Conservation (phyloP, 2,797 vertebrate genomes). For the Lacerta agilis region DNA sequence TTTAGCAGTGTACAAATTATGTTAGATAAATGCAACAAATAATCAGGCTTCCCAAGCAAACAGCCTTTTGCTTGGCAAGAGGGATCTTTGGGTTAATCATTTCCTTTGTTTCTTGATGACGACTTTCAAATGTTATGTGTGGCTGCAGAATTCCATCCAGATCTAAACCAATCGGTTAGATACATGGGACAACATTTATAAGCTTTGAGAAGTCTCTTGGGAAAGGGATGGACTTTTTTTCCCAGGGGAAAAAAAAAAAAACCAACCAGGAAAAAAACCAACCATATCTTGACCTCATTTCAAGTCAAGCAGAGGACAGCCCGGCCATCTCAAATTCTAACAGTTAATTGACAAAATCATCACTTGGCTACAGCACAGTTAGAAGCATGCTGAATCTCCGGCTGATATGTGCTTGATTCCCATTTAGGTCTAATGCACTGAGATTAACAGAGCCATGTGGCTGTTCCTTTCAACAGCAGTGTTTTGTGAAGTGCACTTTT, state of each 20-base stretch:
- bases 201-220: neutral
- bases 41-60: neutral
- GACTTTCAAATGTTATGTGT: neutral
- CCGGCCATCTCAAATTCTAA: neutral
- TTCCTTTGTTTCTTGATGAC: neutral
- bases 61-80: neutral
- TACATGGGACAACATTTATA: neutral
- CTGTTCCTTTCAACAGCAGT: neutral
- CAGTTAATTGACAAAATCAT: neutral
- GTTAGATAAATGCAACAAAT: neutral
- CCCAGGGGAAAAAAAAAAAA: no score
- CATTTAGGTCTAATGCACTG: neutral
- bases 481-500: no score
- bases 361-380: neutral
- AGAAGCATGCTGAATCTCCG: neutral
- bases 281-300: neutral
- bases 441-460: neutral
- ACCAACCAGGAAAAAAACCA: neutral
- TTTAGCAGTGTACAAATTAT: no score
- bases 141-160: neutral
- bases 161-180: neutral
- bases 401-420: neutral
- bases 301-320: neutral
- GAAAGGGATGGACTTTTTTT: neutral
- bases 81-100: neutral